Evolutionary conservation across 2,113 vertebrate genomes (phyloP), one percentile per base, ranked within the genome.

Genomic region (Urocolius indicus): DNA sequence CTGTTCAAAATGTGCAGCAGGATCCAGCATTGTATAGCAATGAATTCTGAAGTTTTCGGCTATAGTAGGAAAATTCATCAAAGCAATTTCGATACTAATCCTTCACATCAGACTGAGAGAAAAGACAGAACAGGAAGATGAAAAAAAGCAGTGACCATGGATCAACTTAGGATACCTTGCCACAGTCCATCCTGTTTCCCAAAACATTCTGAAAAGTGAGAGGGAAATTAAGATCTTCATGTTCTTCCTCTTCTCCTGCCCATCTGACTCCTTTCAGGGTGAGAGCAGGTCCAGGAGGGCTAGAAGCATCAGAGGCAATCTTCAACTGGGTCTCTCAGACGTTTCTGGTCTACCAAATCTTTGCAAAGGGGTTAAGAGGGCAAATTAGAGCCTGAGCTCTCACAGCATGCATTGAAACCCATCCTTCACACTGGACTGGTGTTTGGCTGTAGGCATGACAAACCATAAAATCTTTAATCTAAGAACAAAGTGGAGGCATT

Each of bases 211-310:
- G 22, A 32, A 73, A 71, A 71, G 17, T 16, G 32, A 32, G 17
- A 83, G 29, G 20, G 34, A 67, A 36, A 11, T n/a, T 43, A 83
- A 78, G 14, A 51, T 11, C 21, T 77, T 11, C 32, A 26, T 4
- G 3, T 11, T 91, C 29, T 27, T 75, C 22, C 10, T 8, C 18
- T 67, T 73, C 52, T 84, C 20, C 16, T 73, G 13, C 23, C 18
- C 0, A 0, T 0, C 4, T n/a, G 30, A 51, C 20, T 65, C 11
- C 16, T 51, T 1, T 9, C 15, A 84, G 21, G 20, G 12, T 57
- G 15, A 34, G 3, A 26, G 14, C 23, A 48, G 59, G 17, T 77
- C 65, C n/a, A 6, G 30, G 6, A 51, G 17, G 20, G 12, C 5
- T 43, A 7, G 46, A 9, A 76, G 16, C 6, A 5, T 13, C 1